Evolutionary conservation across 2,113 vertebrate genomes (phyloP).

Genomic region (Silurus meridionalis): DNA sequence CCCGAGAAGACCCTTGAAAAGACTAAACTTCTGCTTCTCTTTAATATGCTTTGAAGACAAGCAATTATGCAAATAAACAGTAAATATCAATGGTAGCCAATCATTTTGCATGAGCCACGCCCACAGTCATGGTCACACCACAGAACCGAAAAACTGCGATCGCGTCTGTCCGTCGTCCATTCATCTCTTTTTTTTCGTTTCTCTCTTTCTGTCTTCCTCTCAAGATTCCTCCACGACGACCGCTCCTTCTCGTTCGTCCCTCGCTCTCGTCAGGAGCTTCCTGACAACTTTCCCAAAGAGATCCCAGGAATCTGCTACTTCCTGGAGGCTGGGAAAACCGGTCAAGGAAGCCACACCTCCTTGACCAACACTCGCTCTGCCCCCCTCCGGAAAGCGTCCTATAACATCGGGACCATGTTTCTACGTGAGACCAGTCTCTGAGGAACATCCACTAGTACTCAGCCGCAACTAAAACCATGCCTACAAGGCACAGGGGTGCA

Average conservation of each 20-base stretch:
- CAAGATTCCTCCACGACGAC: constrained; percentile 91
- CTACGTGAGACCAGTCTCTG: constrained; percentile 97
- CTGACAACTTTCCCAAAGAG: constrained; percentile 98
- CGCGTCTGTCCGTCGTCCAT: not conserved
- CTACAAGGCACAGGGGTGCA: constrained; percentile 48
- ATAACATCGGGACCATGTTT: constrained; percentile 99
- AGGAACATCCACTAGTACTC: constrained; percentile 51
- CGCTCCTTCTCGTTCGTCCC: constrained; percentile 90
- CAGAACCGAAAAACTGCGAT: not conserved
- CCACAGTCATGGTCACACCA: not conserved
- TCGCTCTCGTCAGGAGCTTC: constrained; percentile 94
- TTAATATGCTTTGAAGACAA: not conserved
- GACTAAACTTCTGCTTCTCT: not conserved
- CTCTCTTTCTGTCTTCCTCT: constrained; percentile 8
- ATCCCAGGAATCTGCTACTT: constrained; percentile 97
- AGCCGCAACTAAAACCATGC: constrained; percentile 5
- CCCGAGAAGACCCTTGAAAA: not conserved
- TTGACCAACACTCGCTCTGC: constrained; percentile 79
- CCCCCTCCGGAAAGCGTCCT: constrained; percentile 92
- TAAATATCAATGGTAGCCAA: not conserved
- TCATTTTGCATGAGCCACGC: not conserved
- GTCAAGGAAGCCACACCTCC: constrained; percentile 76
- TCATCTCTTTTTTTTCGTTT: not conserved
- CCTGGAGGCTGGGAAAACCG: constrained; percentile 85
- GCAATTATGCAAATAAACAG: not conserved